phyloP scores from a whole-genome alignment of 2,797 vertebrate species.

The Denticeps clupeoides region DNA sequence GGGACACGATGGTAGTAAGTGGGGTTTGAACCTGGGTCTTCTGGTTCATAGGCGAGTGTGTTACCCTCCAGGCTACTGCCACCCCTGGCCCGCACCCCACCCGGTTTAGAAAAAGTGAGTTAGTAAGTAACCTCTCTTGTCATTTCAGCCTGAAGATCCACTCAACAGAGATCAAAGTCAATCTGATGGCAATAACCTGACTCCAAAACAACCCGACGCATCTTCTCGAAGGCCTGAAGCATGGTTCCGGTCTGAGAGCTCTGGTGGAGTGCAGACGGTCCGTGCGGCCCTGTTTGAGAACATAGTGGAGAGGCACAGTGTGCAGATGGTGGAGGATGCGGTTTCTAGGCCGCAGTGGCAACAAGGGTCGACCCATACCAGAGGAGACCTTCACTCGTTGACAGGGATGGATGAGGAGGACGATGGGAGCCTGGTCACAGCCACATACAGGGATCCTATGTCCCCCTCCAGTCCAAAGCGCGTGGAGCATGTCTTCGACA shows the following conservation, averaged over 20 bases:
- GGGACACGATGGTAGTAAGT: no score
- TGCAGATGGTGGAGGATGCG: constrained; percentile 51
- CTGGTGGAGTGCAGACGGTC: constrained; percentile 59
- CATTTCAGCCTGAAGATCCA: constrained; percentile 42
- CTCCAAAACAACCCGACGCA: constrained; percentile 18
- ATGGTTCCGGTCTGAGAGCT: not conserved
- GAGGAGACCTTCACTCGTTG: not conserved
- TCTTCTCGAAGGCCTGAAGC: constrained; percentile 10
- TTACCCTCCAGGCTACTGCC: no score
- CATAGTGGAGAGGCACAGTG: constrained; percentile 63
- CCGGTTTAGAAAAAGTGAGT: no score
- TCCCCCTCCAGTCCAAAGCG: constrained; percentile 42
- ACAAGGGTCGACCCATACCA: constrained; percentile 6
- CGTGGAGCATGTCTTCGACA: constrained; percentile 65
- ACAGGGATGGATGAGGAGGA: constrained; percentile 16
- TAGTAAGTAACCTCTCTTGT: no score
- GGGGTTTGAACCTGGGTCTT: no score
- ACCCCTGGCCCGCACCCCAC: no score
- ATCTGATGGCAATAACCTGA: no score
- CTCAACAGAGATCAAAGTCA: no score
- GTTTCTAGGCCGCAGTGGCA: not conserved
- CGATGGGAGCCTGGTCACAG: constrained; percentile 39
- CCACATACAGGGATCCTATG: constrained; percentile 39
- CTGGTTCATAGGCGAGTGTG: no score
- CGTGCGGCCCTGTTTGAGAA: constrained; percentile 82